phyloP scores from a whole-genome alignment of 2,797 vertebrate species.

The Mastacembelus armatus region DNA sequence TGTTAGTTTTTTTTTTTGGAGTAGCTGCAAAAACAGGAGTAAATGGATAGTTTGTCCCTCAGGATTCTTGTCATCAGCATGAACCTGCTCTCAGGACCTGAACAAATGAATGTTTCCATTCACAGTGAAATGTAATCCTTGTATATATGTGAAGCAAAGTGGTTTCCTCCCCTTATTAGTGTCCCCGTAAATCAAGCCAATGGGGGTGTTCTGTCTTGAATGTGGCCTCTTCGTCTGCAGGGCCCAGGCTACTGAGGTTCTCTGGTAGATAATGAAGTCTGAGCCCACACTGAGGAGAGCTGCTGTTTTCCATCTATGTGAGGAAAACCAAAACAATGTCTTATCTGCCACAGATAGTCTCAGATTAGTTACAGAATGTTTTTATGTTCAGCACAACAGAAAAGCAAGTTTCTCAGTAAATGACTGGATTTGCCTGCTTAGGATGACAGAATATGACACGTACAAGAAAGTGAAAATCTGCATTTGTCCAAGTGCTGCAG shows the following conservation, averaged over 20 bases:
- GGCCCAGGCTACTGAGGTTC: conserved; percentile 50
- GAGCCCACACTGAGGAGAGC: conserved; percentile 34
- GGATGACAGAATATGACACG: conserved; percentile 30
- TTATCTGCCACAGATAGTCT: too few species aligned
- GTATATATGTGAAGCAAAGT: conserved; percentile 51
- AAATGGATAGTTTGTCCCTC: conserved; percentile 34
- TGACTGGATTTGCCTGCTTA: not conserved
- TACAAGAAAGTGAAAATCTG: not conserved
- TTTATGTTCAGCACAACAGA: too few species aligned
- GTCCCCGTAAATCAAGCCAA: conserved; percentile 75
- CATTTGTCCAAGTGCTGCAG: conserved; percentile 15
- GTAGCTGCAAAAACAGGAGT: conserved; percentile 58
- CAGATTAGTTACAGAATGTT: too few species aligned
- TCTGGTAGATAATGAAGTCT: conserved; percentile 49
- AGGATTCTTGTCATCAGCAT: conserved; percentile 64
- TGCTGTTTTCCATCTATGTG: conserved; percentile 1
- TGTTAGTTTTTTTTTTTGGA: conserved; percentile 63
- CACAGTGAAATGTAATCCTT: conserved; percentile 65
- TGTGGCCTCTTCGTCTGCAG: conserved; percentile 53
- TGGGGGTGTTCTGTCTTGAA: conserved; percentile 64
- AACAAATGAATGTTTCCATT: conserved; percentile 74
- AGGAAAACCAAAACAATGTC: not conserved
- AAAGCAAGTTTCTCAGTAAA: not conserved
- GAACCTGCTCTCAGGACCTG: conserved; percentile 49
- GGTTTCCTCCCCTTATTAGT: conserved; percentile 74